Base-by-base conservation (phyloP, 2,113 vertebrate genomes). In the Sinosuthora webbiana region DNA sequence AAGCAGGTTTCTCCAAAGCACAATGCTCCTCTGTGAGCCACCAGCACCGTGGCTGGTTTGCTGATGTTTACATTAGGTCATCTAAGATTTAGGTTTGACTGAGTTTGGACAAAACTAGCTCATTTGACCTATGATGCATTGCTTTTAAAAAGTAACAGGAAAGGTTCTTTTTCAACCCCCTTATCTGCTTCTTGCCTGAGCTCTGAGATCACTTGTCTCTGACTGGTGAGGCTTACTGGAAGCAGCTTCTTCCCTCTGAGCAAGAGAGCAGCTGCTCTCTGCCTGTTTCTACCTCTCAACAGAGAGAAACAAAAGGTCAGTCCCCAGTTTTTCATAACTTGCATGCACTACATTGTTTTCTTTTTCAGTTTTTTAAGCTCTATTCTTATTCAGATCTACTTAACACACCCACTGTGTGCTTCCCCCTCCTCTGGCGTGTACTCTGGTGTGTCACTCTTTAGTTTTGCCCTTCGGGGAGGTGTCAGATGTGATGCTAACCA, bases 21-120 rank as follows among this genome's bases (percentile, higher is more conserved):
- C 89, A 90, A 56, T 84, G 80, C 56, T 91, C 35, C 69, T 94
- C 93, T 95, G 85, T 94, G 94, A 92, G 86, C 79, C 76, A 80
- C 79, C 75, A 83, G 45, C 71, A 59, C 49, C 3, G 15, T 5
- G 76, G 47, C 90, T 77, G 68, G 20, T 42, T 84, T 87, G 68
- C 69, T 86, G 69, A 59, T 74, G 52, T 42, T 92, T 77, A 55
- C 27, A 7, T 80, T 74, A 88, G 56, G 90, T 78, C 60, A 90
- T 81, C 67, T 45, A 81, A 67, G 71, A 83, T 62, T 50, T 35
- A 56, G 37, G 31, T 84, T 82, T 81, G 57, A 33, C 64, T 56
- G 78, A 80, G 20, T 69, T 86, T 67, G 87, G 68, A 52, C 57
- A 78, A 91, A 91, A 89, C 31, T 41, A 56, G 62, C 57, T 94